Conservation (phyloP, 2,888 invertebrate genomes). For the Arenicola marina region DNA sequence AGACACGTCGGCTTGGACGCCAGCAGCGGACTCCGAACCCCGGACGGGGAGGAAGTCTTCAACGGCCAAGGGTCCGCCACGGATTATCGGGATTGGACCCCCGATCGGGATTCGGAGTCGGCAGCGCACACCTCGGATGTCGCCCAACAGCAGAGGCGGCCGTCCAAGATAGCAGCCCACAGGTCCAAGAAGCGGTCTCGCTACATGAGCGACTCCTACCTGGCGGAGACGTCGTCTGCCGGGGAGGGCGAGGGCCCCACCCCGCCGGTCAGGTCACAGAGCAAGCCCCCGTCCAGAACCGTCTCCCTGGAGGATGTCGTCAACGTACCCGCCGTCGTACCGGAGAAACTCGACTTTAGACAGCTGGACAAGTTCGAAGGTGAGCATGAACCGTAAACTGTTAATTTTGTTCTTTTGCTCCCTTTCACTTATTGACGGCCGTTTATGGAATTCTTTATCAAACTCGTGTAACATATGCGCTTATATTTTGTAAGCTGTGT, state of each 20-base stretch:
- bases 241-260: neutral
- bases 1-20: neutral
- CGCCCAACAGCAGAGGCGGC: too few relatives aligned
- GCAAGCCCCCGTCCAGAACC: conserved; percentile 27
- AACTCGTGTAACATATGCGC: neutral
- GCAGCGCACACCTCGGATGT: neutral
- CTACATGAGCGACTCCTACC: neutral
- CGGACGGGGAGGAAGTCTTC: neutral
- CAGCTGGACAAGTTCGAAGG: conserved; percentile 92
- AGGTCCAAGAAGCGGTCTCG: neutral
- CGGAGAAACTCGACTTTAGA: conserved; percentile 84
- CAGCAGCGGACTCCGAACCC: neutral
- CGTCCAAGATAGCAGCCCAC: neutral
- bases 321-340: conserved; percentile 76
- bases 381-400: too few relatives aligned
- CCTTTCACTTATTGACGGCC: too few relatives aligned
- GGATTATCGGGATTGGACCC: neutral
- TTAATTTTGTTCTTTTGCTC: too few relatives aligned
- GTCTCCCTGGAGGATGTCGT: conserved; percentile 58
- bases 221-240: neutral
- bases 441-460: neutral
- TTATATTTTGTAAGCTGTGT: neutral
- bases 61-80: neutral
- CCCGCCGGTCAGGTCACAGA: too few relatives aligned
- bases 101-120: neutral